phyloP scores from a whole-genome alignment of 37 sponge, comb jelly and placozoan genomes.

The Chondrosia reniformis region DNA sequence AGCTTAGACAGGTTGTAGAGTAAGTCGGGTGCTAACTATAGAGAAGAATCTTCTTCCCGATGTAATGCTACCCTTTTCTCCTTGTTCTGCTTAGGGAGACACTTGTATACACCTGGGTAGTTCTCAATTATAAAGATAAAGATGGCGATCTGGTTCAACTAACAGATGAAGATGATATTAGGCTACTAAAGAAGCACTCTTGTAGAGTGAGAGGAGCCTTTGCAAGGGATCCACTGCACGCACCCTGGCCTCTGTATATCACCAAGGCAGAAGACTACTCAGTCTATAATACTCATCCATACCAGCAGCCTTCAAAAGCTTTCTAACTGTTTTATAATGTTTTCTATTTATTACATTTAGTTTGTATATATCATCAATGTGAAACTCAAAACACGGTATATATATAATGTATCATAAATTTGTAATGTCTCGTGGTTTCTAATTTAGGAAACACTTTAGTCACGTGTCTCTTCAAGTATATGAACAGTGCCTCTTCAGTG shows the following conservation, averaged over 20 bases:
- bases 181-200: conserved; percentile 45
- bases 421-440: too few species aligned
- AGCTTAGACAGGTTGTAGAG: conserved; percentile 24
- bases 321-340: too few species aligned
- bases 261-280: conserved; percentile 56
- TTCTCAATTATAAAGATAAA: conserved; percentile 79
- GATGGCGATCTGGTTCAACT: conserved; percentile 83
- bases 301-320: too few species aligned
- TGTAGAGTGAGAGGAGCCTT: neutral
- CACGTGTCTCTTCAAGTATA: too few species aligned
- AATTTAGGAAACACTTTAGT: too few species aligned
- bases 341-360: too few species aligned
- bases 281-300: conserved; percentile 69
- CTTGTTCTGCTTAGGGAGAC: conserved; percentile 38
- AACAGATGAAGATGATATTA: conserved; percentile 49
- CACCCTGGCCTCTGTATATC: conserved; percentile 77
- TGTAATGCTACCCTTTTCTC: conserved; percentile 5
- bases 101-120: conserved; percentile 36
- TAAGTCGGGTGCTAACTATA: conserved; percentile 15
- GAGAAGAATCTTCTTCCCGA: neutral
- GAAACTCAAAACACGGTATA: too few species aligned
- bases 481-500: too few species aligned
- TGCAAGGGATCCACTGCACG: conserved; percentile 4
- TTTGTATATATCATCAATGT: too few species aligned
- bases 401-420: too few species aligned